A percentile compares a stretch with the other conserved stretches of the same genome.
Conservation (phyloP, 2,113 vertebrate genomes). For the Percina caprodes region DNA sequence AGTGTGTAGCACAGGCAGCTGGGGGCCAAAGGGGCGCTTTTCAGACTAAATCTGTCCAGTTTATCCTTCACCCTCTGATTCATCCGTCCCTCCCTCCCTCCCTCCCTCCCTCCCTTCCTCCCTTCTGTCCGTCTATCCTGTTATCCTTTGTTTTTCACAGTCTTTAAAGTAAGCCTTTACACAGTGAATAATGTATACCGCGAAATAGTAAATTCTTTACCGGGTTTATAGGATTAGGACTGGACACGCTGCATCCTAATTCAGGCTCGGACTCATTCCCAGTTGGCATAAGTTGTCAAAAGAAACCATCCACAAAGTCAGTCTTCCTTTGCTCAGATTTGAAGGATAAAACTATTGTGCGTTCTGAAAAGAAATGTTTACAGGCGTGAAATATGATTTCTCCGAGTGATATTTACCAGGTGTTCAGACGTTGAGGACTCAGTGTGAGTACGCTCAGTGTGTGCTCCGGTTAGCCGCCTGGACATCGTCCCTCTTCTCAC, state of each 20-base stretch:
- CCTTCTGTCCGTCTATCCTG: not conserved
- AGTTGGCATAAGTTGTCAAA: not conserved
- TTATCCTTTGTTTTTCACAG: not conserved
- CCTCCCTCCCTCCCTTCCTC: not conserved
- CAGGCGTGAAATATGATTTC: conserved; percentile 3
- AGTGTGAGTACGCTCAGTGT: not conserved
- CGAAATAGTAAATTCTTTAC: not conserved
- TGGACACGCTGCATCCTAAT: not conserved
- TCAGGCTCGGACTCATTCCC: not conserved
- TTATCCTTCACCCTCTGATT: conserved; percentile 13
- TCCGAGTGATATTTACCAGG: not conserved
- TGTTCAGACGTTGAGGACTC: not conserved
- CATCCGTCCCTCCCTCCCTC: not conserved
- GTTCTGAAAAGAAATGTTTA: not conserved
- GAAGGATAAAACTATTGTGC: not conserved
- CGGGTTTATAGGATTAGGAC: not conserved
- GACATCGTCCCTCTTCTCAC: not conserved
- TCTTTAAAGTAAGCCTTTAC: not conserved
- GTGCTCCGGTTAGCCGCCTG: not conserved
- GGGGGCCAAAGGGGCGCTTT: not conserved
- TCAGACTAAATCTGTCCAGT: not conserved
- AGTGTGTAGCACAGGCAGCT: not conserved
- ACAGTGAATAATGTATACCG: not conserved
- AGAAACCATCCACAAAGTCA: not conserved
- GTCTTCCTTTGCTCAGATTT: not conserved